Base-by-base conservation (phyloP, 1,140 invertebrate species). In the Archegozetes longisetosus region DNA sequence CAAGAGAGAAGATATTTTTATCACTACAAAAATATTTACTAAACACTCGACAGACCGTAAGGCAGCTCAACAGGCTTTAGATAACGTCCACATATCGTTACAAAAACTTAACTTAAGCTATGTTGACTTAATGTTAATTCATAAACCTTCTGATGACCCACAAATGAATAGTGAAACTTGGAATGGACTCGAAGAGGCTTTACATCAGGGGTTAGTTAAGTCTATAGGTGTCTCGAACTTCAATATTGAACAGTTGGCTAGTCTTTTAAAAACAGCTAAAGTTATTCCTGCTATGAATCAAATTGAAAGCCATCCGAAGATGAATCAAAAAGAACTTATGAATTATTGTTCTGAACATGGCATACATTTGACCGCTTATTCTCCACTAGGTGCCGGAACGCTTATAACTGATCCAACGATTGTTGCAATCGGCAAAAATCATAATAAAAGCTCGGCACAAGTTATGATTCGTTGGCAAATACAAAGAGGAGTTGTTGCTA, bases 181-280 rank as follows among this genome's bases (percentile, higher is more conserved):
- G 51, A 53, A 53, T 12, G 51, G 22, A 22, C 22, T 53, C 25
- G 51, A 53, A 22, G 12, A 20, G 51, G 78, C 84, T 52, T 81
- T 83, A 2, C 73, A 79, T 22, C 72, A 81, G 55, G 87, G 87
- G 1, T 73, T 88, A 14, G 22, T 53, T 22, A 53, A 53, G 51
- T 12, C 51, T 13, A 12, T 12, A 53, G 51, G 51, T 53, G 22
- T 72, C 88, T n/a, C n/a, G n/a, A n/a, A n/a, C n/a, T n/a, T n/a
- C n/a, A n/a, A n/a, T n/a, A n/a, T n/a, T 94, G 78, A 28, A 79
- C 95, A 79, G 91, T 94, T 73, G 75, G 82, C 32, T 78, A 83
- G 51, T 81, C 83, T 2, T 73, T 79, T 22, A 73, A 81, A 55
- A 47, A 14, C n/a, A 14, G 14, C 46, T 14, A 47, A 12, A 53